These are phyloP conservation scores for Troides oblongomaculatus DNA, from an alignment of 2,888 invertebrate species.

Conservation along the genomic window DNA sequence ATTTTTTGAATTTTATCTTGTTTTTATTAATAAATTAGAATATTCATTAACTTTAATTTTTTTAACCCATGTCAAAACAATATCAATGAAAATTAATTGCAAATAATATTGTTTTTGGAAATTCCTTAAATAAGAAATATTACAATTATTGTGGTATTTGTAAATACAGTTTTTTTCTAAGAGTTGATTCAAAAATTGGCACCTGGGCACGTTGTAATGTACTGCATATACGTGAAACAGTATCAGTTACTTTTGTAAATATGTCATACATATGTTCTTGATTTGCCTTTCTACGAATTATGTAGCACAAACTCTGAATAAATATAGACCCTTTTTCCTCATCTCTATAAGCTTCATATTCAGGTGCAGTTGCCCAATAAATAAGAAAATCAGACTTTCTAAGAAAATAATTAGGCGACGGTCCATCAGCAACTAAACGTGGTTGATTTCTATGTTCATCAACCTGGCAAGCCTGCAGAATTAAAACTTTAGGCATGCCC, in stretches of 20 bases:
- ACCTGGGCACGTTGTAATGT: constrained; percentile 51
- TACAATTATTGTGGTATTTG: constrained; percentile 37
- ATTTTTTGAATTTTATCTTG: too few relatives aligned
- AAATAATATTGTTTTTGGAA: too few relatives aligned
- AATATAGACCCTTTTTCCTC: constrained; percentile 62
- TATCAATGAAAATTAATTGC: background rate
- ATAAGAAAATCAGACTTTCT: constrained; percentile 63
- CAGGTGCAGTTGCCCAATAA: constrained; percentile 70
- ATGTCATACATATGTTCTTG: constrained; percentile 60
- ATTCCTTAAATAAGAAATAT: background rate
- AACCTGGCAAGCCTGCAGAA: constrained; percentile 72
- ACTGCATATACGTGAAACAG: constrained; percentile 49
- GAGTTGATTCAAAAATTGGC: constrained; percentile 58
- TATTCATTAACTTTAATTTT: too few relatives aligned
- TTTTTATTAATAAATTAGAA: too few relatives aligned
- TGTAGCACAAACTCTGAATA: constrained; percentile 60
- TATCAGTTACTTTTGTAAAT: constrained; percentile 60
- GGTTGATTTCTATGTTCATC: constrained; percentile 40
- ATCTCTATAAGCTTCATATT: constrained; percentile 64
- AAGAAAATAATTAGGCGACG: constrained; percentile 43
- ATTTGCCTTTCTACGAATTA: constrained; percentile 46
- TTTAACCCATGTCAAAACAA: too few relatives aligned
- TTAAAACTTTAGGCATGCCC: constrained; percentile 64
- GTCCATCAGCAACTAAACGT: constrained; percentile 55
- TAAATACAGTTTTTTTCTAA: constrained; percentile 64